phyloP scores from a whole-genome alignment of 2,797 vertebrate species.

The Spheniscus humboldti region DNA sequence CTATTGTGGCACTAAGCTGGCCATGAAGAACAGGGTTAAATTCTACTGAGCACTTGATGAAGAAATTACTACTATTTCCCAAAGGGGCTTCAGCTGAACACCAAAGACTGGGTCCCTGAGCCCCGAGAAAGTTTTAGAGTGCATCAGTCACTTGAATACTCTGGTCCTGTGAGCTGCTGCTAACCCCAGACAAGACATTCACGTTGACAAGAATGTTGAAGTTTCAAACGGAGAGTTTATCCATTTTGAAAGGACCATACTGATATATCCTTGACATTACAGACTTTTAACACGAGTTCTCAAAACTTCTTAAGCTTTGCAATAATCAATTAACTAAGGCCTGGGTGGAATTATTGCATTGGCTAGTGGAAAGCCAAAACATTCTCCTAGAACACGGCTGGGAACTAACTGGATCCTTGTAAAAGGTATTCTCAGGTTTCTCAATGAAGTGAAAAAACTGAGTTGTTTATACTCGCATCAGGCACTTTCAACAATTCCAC shows the following conservation, averaged over 20 bases:
- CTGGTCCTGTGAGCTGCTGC: neutral
- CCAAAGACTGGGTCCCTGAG: neutral
- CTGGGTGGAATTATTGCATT: neutral
- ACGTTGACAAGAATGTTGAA: neutral
- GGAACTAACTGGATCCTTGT: neutral
- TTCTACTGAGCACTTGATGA: neutral
- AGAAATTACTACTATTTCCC: neutral
- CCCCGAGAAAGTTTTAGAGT: neutral
- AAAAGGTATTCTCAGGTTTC: neutral
- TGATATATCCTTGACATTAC: rapidly evolving
- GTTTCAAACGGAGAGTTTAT: neutral
- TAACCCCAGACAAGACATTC: neutral
- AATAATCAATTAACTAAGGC: neutral
- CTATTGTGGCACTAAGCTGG: neutral
- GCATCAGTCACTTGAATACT: neutral
- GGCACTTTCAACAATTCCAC: neutral
- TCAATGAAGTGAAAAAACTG: neutral
- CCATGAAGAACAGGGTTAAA: neutral
- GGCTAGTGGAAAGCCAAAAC: neutral
- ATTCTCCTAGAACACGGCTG: neutral
- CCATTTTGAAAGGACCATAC: neutral
- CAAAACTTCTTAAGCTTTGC: neutral
- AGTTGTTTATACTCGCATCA: neutral
- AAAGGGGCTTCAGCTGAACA: neutral
- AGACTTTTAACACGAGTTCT: neutral